These are phyloP conservation scores for Cochlearius cochlearius DNA, from an alignment of 2,113 vertebrate genomes.

Conservation along the genomic window DNA sequence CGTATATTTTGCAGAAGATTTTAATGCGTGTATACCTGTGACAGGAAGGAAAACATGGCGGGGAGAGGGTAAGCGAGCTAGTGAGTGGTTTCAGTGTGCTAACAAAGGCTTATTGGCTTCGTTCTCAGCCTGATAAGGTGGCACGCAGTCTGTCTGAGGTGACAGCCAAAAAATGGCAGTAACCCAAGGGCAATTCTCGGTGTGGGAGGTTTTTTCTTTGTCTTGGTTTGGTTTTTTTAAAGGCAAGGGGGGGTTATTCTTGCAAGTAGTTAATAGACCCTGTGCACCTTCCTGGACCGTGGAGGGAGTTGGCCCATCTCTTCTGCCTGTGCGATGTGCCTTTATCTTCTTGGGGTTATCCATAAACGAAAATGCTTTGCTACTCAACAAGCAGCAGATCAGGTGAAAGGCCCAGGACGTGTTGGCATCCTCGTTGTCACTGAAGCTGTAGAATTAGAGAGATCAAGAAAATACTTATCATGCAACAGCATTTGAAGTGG, in stretches of 20 bases:
- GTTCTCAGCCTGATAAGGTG: not conserved
- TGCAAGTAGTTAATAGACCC: not conserved
- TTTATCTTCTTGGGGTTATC: not conserved
- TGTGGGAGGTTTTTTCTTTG: not conserved
- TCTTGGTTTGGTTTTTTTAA: not conserved
- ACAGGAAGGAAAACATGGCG: not conserved
- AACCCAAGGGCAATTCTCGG: not conserved
- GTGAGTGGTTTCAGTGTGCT: not conserved
- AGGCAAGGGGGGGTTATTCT: not conserved
- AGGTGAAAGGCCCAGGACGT: not conserved
- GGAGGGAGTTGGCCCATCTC: not conserved
- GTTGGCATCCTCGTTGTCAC: not conserved
- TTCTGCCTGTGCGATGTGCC: too few species aligned
- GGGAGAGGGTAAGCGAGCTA: not conserved
- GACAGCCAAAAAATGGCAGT: rapidly evolving
- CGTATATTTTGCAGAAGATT: not conserved
- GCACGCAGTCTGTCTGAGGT: not conserved
- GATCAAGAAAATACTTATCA: rapidly evolving
- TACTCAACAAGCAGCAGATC: not conserved
- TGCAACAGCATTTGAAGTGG: not conserved
- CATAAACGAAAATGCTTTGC: not conserved
- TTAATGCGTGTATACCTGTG: rapidly evolving
- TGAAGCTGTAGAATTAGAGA: not conserved
- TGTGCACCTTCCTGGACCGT: rapidly evolving
- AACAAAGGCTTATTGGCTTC: not conserved